Base-by-base conservation (phyloP, 2,888 invertebrate genomes). In the Tineola bisselliella region DNA sequence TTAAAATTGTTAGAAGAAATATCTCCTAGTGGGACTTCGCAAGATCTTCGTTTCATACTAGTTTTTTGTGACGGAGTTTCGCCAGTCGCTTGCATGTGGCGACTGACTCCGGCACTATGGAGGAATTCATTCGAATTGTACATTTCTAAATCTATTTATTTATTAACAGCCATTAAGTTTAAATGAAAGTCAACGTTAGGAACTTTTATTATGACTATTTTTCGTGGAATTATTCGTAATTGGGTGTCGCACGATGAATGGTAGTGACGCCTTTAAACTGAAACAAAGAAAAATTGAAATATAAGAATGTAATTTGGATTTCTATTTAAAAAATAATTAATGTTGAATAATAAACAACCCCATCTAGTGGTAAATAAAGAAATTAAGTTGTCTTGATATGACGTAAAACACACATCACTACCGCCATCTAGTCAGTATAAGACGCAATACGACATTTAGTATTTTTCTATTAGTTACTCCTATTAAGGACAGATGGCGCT, bases 1-100 rank as follows among this genome's bases (percentile, higher is more conserved):
- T 87, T 87, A 65, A 87, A 87, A 66, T 83, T 86, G 63, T 81
- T 83, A 0, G 82, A 76, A 0, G 84, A 79, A 60, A 86, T 83
- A 44, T 87, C 87, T 10, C 87, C 87, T 67, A 87, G 68, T 33
- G 87, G 87, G 0, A 87, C 87, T 63, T 87, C 87, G 67, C 87
- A 86, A 0, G 87, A 86, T 0, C 87, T 72, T 5, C 87, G 68
- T 63, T 87, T 87, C 87, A 87, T 86, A 60, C 82, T 83, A 0
- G 84, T 81, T 67, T 86, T 86, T 62, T 84, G 84, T 6, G 84
- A 79, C 0, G 87, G 87, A 0, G 87, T 69, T 63, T 87, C 87
- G 2, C 86, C 87, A 1, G 87, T 84, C 1, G 87, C 87, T 63
- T 84, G 82, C 86, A 84, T 84, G 63, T 84, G 84, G 8, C 86